These are phyloP conservation scores for Manacus vitellinus DNA, from an alignment of 2,113 vertebrate genomes.

Conservation along the genomic window DNA sequence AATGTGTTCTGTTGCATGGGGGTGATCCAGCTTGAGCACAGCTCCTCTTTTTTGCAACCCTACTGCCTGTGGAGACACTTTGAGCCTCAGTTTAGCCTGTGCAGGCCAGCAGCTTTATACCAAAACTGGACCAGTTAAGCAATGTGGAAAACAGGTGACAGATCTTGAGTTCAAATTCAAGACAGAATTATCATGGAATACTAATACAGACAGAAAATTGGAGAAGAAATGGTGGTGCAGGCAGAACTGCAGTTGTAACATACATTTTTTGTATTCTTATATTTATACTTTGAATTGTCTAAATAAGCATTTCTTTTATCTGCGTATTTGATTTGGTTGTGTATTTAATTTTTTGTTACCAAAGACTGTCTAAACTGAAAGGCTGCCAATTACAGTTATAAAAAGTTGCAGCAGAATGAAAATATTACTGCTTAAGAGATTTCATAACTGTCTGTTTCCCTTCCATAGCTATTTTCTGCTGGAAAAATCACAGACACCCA, in stretches of 20 bases:
- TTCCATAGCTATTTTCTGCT: constrained; percentile 78
- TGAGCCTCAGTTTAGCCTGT: not conserved
- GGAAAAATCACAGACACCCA: constrained; percentile 82
- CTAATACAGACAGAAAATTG: not conserved
- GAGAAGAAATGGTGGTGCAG: not conserved
- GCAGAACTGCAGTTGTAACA: not conserved
- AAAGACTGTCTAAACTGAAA: not conserved
- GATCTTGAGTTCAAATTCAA: not conserved
- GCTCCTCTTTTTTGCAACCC: not conserved
- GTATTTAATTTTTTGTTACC: not conserved
- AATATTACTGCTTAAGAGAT: not conserved
- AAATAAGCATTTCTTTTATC: not conserved
- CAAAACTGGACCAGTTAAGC: not conserved
- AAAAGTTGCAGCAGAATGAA: not conserved
- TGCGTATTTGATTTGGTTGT: not conserved
- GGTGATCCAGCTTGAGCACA: not conserved
- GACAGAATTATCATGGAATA: not conserved
- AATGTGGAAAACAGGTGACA: not conserved
- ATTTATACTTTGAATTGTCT: not conserved
- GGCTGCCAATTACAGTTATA: not conserved
- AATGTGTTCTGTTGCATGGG: not conserved
- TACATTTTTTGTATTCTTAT: not conserved
- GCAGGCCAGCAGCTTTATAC: not conserved
- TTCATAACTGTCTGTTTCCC: constrained; percentile 26
- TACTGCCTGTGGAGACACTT: not conserved